Evolutionary conservation across 2,888 invertebrate species (phyloP).

Genomic region (Laspeyria flexula): DNA sequence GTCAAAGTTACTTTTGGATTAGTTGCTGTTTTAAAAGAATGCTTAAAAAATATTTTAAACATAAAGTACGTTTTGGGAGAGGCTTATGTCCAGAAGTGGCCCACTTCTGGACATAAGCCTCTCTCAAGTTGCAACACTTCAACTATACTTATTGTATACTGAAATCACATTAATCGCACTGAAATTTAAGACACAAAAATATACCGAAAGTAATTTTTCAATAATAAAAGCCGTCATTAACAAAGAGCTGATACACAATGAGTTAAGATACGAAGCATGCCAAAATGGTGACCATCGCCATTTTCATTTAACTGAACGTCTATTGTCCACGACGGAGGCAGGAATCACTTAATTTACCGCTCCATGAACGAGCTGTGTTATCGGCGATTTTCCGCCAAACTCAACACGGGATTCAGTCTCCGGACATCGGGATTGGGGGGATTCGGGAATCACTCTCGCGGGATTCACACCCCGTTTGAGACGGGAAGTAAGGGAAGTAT

Average conservation of each 20-base stretch:
- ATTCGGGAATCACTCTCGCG: slow-evolving; percentile 45
- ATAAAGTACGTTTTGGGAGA: too few species aligned
- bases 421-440: slow-evolving; percentile 37
- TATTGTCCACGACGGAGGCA: slow-evolving; percentile 28
- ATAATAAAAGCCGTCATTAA: not conserved
- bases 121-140: too few species aligned
- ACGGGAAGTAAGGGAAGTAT: slow-evolving; percentile 40
- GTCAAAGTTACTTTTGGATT: too few species aligned
- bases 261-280: slow-evolving; percentile 1
- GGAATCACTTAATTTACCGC: slow-evolving; percentile 41
- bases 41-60: too few species aligned
- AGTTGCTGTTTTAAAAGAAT: too few species aligned
- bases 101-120: too few species aligned
- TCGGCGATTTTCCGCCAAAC: slow-evolving; percentile 41
- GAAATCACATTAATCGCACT: too few species aligned
- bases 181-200: too few species aligned
- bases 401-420: slow-evolving; percentile 29
- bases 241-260: not conserved
- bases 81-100: too few species aligned
- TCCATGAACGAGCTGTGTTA: slow-evolving; percentile 31
- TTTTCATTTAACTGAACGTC: slow-evolving; percentile 24
- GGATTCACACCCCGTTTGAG: slow-evolving; percentile 50
- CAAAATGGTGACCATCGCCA: slow-evolving; percentile 11
- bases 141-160: too few species aligned
- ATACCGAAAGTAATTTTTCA: not conserved